A percentile compares a stretch with the other conserved stretches of the same genome.
phyloP scores from a whole-genome alignment of 2,888 invertebrate species.

The Stenchaetothrips biformis region DNA sequence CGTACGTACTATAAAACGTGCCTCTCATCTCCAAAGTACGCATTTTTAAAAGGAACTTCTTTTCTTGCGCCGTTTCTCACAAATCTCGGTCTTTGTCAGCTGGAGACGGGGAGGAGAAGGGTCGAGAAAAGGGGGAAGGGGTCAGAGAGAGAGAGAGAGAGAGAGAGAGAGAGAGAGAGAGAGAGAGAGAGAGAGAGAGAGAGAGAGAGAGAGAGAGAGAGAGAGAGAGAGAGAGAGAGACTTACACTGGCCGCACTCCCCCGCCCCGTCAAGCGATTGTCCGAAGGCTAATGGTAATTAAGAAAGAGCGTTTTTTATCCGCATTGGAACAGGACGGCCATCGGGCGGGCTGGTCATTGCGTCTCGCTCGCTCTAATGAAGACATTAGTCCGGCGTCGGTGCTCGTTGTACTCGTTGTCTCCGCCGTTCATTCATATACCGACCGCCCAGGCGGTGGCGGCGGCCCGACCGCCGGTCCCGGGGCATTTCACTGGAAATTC shows the following conservation, averaged over 20 bases:
- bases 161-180: no score
- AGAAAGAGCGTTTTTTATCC: neutral
- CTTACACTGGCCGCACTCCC: no score
- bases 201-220: no score
- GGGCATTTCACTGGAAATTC: slow-evolving; percentile 4
- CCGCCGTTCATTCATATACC: no score
- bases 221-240: no score
- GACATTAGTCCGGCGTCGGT: neutral
- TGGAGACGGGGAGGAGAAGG: no score
- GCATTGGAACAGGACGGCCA: neutral
- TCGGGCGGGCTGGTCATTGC: neutral
- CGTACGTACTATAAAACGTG: neutral
- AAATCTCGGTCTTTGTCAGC: neutral
- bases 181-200: no score
- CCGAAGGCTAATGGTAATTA: neutral
- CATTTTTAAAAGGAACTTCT: neutral
- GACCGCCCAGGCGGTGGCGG: no score
- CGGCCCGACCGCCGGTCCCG: slow-evolving; percentile 27
- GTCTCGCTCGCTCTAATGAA: neutral
- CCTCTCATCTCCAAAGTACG: neutral
- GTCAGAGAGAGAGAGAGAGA: no score
- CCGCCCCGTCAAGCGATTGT: no score
- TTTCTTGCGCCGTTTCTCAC: neutral
- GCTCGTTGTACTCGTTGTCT: no score
- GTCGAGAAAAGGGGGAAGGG: no score